phyloP scores from a whole-genome alignment of 2,797 vertebrate species.

The Neosilurus mollespiculum region DNA sequence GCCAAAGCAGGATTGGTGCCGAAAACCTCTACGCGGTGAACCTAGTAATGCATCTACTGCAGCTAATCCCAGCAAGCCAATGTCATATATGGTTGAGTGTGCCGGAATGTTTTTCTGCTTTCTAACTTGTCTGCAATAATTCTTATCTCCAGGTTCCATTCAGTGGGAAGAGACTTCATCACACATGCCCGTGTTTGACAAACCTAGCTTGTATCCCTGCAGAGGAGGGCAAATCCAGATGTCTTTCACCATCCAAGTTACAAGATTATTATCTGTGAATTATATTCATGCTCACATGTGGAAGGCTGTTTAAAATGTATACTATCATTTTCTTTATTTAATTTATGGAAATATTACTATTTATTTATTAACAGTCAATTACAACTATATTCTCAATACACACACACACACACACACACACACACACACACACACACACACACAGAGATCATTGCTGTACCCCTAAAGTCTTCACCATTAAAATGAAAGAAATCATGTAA shows the following conservation, averaged over 20 bases:
- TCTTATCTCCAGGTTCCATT: slow-evolving; percentile 81
- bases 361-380: slow-evolving; percentile 16
- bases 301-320: slow-evolving; percentile 48
- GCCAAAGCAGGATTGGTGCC: too few species aligned
- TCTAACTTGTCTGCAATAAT: neutral
- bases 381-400: too few species aligned
- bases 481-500: neutral
- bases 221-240: slow-evolving; percentile 76
- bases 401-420: too few species aligned
- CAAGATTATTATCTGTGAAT: slow-evolving; percentile 76
- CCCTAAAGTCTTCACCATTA: neutral
- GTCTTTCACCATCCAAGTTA: slow-evolving; percentile 75
- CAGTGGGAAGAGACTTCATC: slow-evolving; percentile 82
- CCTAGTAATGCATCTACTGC: too few species aligned
- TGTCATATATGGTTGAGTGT: neutral
- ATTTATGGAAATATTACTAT: slow-evolving; percentile 51
- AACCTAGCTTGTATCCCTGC: slow-evolving; percentile 77
- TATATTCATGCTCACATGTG: neutral
- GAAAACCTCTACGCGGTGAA: too few species aligned
- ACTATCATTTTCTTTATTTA: slow-evolving; percentile 55
- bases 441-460: too few species aligned
- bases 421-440: too few species aligned
- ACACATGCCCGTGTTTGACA: slow-evolving; percentile 88
- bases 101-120: neutral
- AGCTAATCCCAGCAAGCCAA: too few species aligned